phyloP scores from a whole-genome alignment of 2,888 invertebrate species.

The Cosmia trapezina region DNA sequence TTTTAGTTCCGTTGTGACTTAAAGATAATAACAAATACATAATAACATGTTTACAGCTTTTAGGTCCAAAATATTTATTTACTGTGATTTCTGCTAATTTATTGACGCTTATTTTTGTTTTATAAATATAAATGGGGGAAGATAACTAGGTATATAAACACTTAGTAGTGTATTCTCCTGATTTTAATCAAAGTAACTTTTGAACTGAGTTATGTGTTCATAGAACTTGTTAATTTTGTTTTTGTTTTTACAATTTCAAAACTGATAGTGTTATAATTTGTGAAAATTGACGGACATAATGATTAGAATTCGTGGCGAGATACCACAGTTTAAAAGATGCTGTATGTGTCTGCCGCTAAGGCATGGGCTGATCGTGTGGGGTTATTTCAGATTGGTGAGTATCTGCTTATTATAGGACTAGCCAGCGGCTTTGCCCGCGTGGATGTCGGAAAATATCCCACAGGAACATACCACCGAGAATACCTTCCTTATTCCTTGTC shows the following conservation, averaged over 20 bases:
- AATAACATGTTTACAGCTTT: conserved; percentile 4
- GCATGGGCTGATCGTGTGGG: conserved; percentile 28
- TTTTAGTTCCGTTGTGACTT: neutral
- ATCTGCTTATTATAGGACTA: neutral
- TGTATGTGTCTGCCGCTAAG: conserved; percentile 38
- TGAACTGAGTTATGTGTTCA: neutral
- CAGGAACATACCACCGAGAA: no score
- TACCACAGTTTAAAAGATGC: conserved; percentile 44
- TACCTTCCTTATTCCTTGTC: no score
- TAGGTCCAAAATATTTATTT: neutral
- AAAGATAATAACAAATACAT: neutral
- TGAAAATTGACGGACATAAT: neutral
- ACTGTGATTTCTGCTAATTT: neutral
- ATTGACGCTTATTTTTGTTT: conserved; percentile 43
- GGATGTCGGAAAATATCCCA: no score
- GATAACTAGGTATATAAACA: conserved; percentile 1
- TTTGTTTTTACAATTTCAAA: neutral
- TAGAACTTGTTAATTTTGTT: neutral
- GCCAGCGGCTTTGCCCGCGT: no score
- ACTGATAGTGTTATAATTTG: neutral
- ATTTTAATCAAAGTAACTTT: conserved; percentile 1
- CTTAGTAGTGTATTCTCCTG: neutral
- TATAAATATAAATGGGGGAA: neutral
- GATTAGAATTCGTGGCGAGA: conserved; percentile 18
- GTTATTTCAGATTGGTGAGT: conserved; percentile 43